Conservation (phyloP, 2,113 vertebrate genomes). For the Antennarius striatus region DNA sequence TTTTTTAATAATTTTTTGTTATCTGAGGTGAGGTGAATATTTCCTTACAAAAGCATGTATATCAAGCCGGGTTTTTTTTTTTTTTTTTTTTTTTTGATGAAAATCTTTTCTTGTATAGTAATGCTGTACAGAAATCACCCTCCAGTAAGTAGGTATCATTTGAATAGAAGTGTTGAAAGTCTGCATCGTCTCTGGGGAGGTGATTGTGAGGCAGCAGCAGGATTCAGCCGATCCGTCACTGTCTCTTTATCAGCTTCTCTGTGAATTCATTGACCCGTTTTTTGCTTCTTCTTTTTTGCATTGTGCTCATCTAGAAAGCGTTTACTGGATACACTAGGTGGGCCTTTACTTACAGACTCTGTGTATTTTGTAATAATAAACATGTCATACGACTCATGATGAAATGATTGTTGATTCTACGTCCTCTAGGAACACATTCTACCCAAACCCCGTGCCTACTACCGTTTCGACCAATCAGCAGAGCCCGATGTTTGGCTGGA, state of each 20-base stretch:
- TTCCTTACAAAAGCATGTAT: background rate
- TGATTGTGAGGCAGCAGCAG: conserved; percentile 15
- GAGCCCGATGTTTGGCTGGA: conserved; percentile 90
- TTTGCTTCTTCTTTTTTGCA: background rate
- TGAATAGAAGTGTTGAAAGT: conserved; percentile 2
- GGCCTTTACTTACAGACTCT: background rate
- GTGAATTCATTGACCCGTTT: conserved; percentile 10
- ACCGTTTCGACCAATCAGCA: conserved; percentile 81
- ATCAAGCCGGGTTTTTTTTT: too few relatives aligned
- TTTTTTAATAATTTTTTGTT: background rate
- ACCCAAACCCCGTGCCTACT: conserved; percentile 83
- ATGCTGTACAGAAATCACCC: conserved; percentile 7
- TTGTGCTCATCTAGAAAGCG: background rate
- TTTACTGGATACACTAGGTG: background rate
- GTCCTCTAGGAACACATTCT: conserved; percentile 82
- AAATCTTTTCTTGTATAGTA: conserved; percentile 12
- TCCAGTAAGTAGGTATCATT: conserved; percentile 1
- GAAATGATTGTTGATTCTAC: background rate
- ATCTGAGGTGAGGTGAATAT: background rate
- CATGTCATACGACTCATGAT: background rate
- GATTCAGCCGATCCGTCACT: conserved; percentile 25
- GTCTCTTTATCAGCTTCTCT: conserved; percentile 38
- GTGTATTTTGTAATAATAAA: background rate
- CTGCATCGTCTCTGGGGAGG: conserved; percentile 20
- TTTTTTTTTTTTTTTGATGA: too few relatives aligned